A percentile compares a stretch with the other conserved stretches of the same genome.
These are phyloP conservation scores for Grus americana DNA, from an alignment of 2,113 vertebrate genomes.

Conservation along the genomic window DNA sequence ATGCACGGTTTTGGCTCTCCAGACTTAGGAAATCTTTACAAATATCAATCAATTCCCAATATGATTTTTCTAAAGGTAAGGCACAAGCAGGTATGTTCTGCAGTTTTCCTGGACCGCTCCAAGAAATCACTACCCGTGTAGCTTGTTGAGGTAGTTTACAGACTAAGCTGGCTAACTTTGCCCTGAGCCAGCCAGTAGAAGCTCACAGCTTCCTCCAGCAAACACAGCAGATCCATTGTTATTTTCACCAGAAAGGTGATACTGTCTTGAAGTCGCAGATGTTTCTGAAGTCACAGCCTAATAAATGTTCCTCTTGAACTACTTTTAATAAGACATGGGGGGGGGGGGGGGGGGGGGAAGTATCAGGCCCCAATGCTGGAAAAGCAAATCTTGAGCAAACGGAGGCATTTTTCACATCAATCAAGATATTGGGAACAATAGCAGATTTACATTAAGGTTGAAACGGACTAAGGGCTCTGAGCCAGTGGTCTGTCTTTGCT, in stretches of 20 bases:
- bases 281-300: background rate
- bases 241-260: background rate
- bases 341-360: background rate
- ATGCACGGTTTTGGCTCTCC: background rate
- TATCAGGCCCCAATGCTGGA: background rate
- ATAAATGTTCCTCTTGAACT: background rate
- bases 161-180: background rate
- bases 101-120: background rate
- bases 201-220: background rate
- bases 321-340: background rate
- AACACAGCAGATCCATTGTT: background rate
- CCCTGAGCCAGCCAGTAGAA: background rate
- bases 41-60: background rate
- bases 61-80: background rate
- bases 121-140: background rate
- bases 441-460: slow-evolving; percentile 40
- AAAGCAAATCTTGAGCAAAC: background rate
- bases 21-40: background rate
- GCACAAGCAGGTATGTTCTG: background rate
- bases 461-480: background rate
- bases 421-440: slow-evolving; percentile 7
- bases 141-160: fast-evolving
- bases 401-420: slow-evolving; percentile 12
- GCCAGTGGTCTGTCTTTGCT: slow-evolving; percentile 59
- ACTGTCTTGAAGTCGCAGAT: background rate